These are phyloP conservation scores for Agelas oroides DNA, from an alignment of 37 sponge, comb jelly and placozoan genomes.

Conservation along the genomic window DNA sequence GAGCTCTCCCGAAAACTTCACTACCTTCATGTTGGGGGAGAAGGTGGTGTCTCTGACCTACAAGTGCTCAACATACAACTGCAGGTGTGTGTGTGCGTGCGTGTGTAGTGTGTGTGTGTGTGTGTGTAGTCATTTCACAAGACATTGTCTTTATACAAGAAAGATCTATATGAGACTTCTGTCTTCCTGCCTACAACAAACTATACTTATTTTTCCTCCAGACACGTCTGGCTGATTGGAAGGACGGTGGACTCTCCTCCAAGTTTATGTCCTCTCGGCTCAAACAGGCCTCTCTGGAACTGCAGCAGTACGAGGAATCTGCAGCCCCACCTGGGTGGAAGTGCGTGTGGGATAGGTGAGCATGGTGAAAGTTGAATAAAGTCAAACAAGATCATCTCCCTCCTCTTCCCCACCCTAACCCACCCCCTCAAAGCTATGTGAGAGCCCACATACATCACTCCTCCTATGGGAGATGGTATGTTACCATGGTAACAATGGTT, in stretches of 20 bases:
- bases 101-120: too few relatives aligned
- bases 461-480: not conserved
- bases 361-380: not conserved
- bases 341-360: slow-evolving; percentile 70
- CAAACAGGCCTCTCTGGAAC: not conserved
- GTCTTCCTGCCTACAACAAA: not conserved
- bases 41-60: slow-evolving; percentile 24
- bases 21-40: slow-evolving; percentile 50
- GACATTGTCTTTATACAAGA: too few relatives aligned
- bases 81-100: slow-evolving; percentile 22
- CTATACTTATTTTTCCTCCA: slow-evolving; percentile 7
- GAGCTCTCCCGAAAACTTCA: slow-evolving; percentile 54
- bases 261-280: slow-evolving; percentile 49
- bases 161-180: too few relatives aligned
- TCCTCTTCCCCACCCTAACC: not conserved
- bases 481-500: slow-evolving; percentile 6
- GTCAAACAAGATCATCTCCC: not conserved
- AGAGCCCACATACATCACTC: not conserved
- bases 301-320: slow-evolving; percentile 29
- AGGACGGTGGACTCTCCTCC: slow-evolving; percentile 54
- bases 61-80: slow-evolving; percentile 51
- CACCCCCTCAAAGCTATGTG: not conserved
- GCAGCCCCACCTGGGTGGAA: slow-evolving; percentile 59
- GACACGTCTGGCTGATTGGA: slow-evolving; percentile 70
- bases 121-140: too few relatives aligned